A percentile compares a stretch with the other conserved stretches of the same genome.
phyloP scores from a whole-genome alignment of 2,888 invertebrate species.

The Schizotus pectinicornis region DNA sequence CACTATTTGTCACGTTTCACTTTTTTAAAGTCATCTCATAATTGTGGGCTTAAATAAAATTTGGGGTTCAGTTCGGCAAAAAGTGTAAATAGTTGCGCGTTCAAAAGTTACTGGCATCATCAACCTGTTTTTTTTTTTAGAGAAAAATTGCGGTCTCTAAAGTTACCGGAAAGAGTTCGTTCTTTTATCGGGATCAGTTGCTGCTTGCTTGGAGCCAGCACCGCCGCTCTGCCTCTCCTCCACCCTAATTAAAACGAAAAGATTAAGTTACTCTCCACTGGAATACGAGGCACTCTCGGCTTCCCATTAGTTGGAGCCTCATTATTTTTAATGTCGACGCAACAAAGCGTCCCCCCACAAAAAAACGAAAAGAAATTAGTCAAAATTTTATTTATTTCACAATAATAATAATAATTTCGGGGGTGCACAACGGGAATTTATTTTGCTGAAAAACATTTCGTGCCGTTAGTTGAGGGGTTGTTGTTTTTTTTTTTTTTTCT shows the following conservation, averaged over 20 bases:
- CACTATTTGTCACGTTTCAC: too few species aligned
- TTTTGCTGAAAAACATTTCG: background rate
- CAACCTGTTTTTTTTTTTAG: too few species aligned
- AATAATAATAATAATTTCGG: background rate
- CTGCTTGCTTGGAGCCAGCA: too few species aligned
- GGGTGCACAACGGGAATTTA: background rate
- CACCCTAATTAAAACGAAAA: constrained; percentile 23
- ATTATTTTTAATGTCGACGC: constrained; percentile 26
- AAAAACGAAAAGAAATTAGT: too few species aligned
- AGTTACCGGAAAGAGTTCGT: too few species aligned
- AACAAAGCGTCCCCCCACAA: background rate
- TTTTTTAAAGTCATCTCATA: too few species aligned
- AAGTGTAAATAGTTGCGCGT: too few species aligned
- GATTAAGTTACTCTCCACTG: constrained; percentile 20
- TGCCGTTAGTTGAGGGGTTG: background rate
- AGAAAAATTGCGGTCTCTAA: too few species aligned
- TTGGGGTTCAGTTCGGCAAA: too few species aligned
- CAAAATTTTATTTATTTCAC: background rate
- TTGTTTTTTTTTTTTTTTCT: background rate
- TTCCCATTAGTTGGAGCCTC: constrained; percentile 24
- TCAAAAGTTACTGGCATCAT: too few species aligned
- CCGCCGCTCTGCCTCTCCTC: background rate
- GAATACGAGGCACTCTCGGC: constrained; percentile 2
- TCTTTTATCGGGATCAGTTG: too few species aligned
- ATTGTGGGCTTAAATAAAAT: too few species aligned